Evolutionary conservation across 2,113 vertebrate species (phyloP).

Genomic region (Boleophthalmus pectinirostris): DNA sequence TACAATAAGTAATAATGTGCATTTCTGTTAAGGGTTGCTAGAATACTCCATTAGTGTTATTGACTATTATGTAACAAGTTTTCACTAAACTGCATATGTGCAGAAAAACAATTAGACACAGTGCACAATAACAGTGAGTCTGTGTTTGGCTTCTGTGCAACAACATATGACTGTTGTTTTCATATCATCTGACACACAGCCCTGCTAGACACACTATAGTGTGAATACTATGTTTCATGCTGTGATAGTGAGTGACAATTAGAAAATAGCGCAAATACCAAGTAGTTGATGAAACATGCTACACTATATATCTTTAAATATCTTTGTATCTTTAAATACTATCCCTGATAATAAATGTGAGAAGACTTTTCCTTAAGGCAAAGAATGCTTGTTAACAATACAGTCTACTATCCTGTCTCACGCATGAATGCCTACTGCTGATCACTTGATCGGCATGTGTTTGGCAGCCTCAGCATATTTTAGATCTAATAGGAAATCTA

Average conservation of each 20-base stretch:
- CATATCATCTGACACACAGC: slow-evolving; percentile 68
- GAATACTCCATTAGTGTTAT: no score
- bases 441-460: slow-evolving; percentile 81
- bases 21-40: no score
- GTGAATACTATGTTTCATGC: slow-evolving; percentile 7
- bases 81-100: slow-evolving; percentile 57
- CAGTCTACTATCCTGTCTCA: slow-evolving; percentile 59
- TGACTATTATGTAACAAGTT: slow-evolving; percentile 11
- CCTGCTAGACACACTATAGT: slow-evolving; percentile 40
- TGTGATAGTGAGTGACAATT: not conserved
- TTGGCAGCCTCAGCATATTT: slow-evolving; percentile 41
- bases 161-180: slow-evolving; percentile 66
- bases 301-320: not conserved
- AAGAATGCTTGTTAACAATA: slow-evolving; percentile 57
- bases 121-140: slow-evolving; percentile 60
- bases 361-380: slow-evolving; percentile 37
- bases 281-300: slow-evolving; percentile 10
- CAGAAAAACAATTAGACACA: slow-evolving; percentile 50
- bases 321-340: slow-evolving; percentile 2
- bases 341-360: slow-evolving; percentile 3
- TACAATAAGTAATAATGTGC: not conserved
- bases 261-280: not conserved
- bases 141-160: slow-evolving; percentile 64
- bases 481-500: slow-evolving; percentile 46
- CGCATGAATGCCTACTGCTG: slow-evolving; percentile 51